Evolutionary conservation across 2,888 invertebrate genomes (phyloP).

Genomic region (Agrilus cyanescens): DNA sequence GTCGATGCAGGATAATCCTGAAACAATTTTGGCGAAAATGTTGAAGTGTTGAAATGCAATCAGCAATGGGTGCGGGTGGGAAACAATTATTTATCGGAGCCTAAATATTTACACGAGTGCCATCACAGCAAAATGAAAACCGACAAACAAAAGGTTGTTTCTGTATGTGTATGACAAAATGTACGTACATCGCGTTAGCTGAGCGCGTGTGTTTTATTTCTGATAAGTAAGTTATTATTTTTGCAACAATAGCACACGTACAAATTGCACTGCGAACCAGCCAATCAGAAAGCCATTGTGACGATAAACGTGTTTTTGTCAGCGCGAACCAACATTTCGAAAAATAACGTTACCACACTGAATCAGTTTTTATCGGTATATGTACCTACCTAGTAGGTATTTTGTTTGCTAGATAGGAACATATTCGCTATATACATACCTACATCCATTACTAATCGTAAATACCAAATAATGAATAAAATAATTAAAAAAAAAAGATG

Average conservation of each 20-base stretch:
- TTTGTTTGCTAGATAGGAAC: background rate
- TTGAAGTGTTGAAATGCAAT: too few species aligned
- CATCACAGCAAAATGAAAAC: conserved; percentile 13
- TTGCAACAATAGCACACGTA: conserved; percentile 33
- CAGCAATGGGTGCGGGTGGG: too few species aligned
- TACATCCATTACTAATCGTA: too few species aligned
- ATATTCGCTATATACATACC: too few species aligned
- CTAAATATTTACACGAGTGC: too few species aligned
- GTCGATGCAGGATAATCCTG: too few species aligned
- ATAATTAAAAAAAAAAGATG: too few species aligned
- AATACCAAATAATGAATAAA: too few species aligned
- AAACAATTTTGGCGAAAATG: too few species aligned
- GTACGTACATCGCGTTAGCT: conserved; percentile 16
- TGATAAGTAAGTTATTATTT: conserved; percentile 33
- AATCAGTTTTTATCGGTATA: conserved; percentile 5
- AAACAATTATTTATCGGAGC: too few species aligned
- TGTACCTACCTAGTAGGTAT: too few species aligned
- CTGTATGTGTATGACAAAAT: conserved; percentile 12
- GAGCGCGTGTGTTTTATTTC: conserved; percentile 32
- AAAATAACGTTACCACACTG: conserved; percentile 21
- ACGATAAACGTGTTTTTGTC: conserved; percentile 26
- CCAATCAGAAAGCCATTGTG: conserved; percentile 38
- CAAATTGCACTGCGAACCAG: conserved; percentile 39
- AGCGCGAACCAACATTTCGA: conserved; percentile 29
- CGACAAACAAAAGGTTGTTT: conserved; percentile 14